Evolutionary conservation across 2,113 vertebrate species (phyloP), one percentile per base, ranked within the genome.

Genomic region (Perognathus longimembris): DNA sequence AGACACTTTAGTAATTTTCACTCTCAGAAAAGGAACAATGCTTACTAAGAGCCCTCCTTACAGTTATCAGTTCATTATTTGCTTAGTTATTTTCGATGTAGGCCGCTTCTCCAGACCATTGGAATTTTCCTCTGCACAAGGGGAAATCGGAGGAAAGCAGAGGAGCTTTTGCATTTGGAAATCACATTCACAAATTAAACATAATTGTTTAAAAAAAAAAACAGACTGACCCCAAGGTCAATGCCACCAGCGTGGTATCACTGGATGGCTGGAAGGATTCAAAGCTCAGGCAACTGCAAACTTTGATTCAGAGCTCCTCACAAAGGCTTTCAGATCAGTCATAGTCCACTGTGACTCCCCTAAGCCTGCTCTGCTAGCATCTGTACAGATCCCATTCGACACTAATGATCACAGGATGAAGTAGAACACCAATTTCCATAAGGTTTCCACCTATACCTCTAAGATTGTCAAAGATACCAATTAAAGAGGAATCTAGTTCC

Each of bases 141-240:
- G 78, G 45, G 45, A 96, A 93, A 90, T 59, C 82, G 59, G 59
- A 40, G 78, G 87, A 85, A 92, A 61, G 45, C 24, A 7, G 34
- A 0, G 5, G 89, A 14, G 71, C 70, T 94, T 94, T 88, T 82
- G 86, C 95, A 34, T 92, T 87, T 90, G 90, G 88, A 95, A 96
- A 96, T 73, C 1, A 4, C 95, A 96, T 95, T 95, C 91, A 94
- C 93, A 95, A 97, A 97, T 97, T 95, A 96, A 97, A 93, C 69
- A 61, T 93, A 97, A 95, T 90, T 87, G 76, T 96, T 97, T 93
- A 0, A 0, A 95, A 94, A 64, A 94, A n/a, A n/a, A n/a, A n/a
- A n/a, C n/a, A n/a, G 94, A 95, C 79, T 94, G 76, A 92, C 79
- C 93, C 45, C 12, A 82, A 94, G 50, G 92, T 96, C 95, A 95